phyloP scores from a whole-genome alignment of 2,888 invertebrate species.

The Terebella lapidaria region DNA sequence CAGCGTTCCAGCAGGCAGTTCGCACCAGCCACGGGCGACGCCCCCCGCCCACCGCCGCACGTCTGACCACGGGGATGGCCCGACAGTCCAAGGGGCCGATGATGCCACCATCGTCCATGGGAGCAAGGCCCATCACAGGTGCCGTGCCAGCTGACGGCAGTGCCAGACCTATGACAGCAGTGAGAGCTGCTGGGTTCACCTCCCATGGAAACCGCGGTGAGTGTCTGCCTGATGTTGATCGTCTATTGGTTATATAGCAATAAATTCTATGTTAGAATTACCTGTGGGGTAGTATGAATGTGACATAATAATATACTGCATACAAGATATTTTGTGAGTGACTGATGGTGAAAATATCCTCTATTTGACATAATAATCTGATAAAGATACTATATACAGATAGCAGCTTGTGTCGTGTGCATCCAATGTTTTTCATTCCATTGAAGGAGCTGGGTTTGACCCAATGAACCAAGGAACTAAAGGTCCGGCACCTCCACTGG shows the following conservation, averaged over 20 bases:
- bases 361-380: too few species aligned
- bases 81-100: conserved; percentile 22
- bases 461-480: conserved; percentile 67
- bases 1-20: conserved; percentile 72
- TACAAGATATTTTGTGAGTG: too few species aligned
- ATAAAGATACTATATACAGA: too few species aligned
- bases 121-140: conserved; percentile 37
- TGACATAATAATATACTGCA: too few species aligned
- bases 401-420: too few species aligned
- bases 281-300: too few species aligned
- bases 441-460: conserved; percentile 63
- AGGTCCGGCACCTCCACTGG: conserved; percentile 60
- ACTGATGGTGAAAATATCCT: too few species aligned
- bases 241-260: too few species aligned
- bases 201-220: neutral
- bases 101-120: conserved; percentile 45
- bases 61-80: conserved; percentile 28
- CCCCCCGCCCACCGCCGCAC: conserved; percentile 55
- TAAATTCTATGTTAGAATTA: too few species aligned
- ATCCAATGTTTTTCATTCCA: too few species aligned
- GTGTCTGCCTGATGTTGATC: too few species aligned
- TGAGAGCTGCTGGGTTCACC: conserved; percentile 83
- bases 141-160: conserved; percentile 36
- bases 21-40: conserved; percentile 69
- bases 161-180: conserved; percentile 88